Evolutionary conservation across 64 coral and sea anemone species (phyloP), one percentile per base, ranked within the genome.

Genomic region (Montipora foliosa): DNA sequence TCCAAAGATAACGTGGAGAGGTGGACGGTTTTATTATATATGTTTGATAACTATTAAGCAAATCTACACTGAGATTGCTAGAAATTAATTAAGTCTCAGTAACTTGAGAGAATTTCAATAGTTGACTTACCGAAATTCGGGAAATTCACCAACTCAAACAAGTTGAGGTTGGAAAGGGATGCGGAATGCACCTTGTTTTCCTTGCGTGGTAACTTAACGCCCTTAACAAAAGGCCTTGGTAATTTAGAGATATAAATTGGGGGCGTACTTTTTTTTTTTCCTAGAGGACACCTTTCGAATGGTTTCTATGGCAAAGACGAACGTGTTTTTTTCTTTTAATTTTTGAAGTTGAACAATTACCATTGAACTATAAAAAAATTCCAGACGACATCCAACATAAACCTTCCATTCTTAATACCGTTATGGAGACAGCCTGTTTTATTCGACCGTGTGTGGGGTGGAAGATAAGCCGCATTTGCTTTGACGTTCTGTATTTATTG

Each of bases 301-400:
- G 44, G 82, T 86, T 86, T 86, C 82, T 86, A 86, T 86, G 82
- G 64, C 47, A 48, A 86, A 72, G 19, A 4, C 8, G 66, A 86
- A 86, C 66, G 46, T 86, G 64, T 46, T 86, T 82, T 85, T 20
- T 45, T 70, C 45, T 67, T 47, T 15, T 44, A 15, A 14, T 12
- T 47, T 47, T 45, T 15, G 24, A 3, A 8, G 37, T 17, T 67
- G 8, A 5, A 50, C 19, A 71, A 86, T 70, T 5, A 25, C 22
- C 5, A 46, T 67, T 47, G 17, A 84, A 47, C 44, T 64, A 50
- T 48, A 5, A 12, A 11, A 67, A 69, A 49, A 47, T 70, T 71
- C 46, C 47, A 21, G 16, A 20, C 16, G 1, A 11, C 46, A 19
- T 0, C 9, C 8, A 71, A 49, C 62, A 86, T 86, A 22, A 83